phyloP scores from a whole-genome alignment of 2,888 invertebrate species.

The Acanthosepion lycidas region DNA sequence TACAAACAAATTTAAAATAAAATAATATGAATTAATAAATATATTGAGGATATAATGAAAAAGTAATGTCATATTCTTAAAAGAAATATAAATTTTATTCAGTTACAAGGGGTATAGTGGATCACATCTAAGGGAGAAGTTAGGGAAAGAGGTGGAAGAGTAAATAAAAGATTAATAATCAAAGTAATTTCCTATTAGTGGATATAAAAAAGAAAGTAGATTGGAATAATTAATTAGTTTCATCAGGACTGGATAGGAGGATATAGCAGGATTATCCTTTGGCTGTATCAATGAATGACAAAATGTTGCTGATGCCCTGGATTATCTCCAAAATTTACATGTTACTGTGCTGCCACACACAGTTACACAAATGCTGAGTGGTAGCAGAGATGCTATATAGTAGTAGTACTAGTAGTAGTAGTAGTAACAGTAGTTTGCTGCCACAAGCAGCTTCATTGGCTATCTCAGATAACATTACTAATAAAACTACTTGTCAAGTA shows the following conservation, averaged over 20 bases:
- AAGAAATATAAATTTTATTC: background rate
- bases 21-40: too few species aligned
- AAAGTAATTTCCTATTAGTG: conserved; percentile 11
- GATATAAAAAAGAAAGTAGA: background rate
- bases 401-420: background rate
- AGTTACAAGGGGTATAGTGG: background rate
- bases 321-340: conserved; percentile 24
- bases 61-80: too few species aligned
- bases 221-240: conserved; percentile 13
- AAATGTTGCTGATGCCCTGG: background rate
- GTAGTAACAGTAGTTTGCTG: background rate
- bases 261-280: background rate
- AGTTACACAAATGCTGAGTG: too few species aligned
- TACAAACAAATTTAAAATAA: too few species aligned
- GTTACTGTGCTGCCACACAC: background rate
- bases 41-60: too few species aligned
- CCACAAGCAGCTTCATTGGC: background rate
- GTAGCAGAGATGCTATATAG: background rate
- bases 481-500: background rate
- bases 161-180: background rate
- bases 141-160: background rate
- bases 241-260: background rate
- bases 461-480: background rate
- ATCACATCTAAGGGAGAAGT: background rate
- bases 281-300: conserved; percentile 33